These are phyloP conservation scores for Silurus lanzhouensis DNA, from an alignment of 2,797 vertebrate species.

Conservation along the genomic window DNA sequence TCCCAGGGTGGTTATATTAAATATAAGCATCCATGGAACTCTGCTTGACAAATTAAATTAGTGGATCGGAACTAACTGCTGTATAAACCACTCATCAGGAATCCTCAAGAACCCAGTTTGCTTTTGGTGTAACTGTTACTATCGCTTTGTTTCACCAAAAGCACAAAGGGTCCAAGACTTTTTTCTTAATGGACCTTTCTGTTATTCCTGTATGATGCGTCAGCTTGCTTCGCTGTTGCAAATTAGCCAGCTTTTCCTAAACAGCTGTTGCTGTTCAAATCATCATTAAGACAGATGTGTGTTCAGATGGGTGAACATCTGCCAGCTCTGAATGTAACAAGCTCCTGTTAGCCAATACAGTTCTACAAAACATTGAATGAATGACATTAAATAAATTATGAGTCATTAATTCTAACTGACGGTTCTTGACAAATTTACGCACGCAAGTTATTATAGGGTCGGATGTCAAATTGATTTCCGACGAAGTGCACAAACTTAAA, in stretches of 20 bases:
- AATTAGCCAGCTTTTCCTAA: background rate
- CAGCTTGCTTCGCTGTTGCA: background rate
- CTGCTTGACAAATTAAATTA: background rate
- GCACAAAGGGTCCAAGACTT: too few species aligned
- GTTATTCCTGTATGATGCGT: background rate
- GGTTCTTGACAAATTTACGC: background rate
- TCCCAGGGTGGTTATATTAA: background rate
- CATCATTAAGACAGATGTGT: background rate
- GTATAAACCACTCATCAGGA: background rate
- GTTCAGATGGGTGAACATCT: background rate
- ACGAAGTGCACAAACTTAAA: background rate
- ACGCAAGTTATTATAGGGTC: background rate
- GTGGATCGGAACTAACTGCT: background rate
- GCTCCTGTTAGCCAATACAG: background rate
- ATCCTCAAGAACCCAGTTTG: background rate
- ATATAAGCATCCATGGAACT: background rate
- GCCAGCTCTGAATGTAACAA: background rate
- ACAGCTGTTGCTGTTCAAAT: background rate
- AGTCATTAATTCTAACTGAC: conserved; percentile 6
- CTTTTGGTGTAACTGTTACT: background rate
- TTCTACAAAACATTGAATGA: background rate
- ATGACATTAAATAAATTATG: background rate
- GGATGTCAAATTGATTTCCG: background rate
- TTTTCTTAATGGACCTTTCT: background rate
- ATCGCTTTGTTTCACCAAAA: background rate